Evolutionary conservation across 2,797 vertebrate species (phyloP).

Genomic region (Adrianichthys oophorus): DNA sequence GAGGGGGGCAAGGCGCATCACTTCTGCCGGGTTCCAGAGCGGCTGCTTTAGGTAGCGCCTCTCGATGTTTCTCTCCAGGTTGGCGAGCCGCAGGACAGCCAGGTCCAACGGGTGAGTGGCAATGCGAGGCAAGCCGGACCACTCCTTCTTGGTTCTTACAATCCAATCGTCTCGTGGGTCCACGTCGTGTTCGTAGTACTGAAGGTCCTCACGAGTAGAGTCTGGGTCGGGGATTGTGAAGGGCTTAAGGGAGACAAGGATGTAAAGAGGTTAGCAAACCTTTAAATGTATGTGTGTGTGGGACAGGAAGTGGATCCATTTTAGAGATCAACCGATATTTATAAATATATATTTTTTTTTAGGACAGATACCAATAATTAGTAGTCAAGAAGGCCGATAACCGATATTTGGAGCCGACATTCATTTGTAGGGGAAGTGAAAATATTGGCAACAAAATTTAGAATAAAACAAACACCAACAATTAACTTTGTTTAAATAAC

Average conservation of each 20-base stretch:
- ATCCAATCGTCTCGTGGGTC: conserved; percentile 89
- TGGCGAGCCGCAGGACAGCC: conserved; percentile 86
- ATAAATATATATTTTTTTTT: no score
- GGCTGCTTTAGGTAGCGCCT: conserved; percentile 93
- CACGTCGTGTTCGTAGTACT: conserved; percentile 88
- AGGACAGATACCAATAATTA: no score
- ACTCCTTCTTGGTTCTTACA: conserved; percentile 85
- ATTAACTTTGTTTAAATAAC: no score
- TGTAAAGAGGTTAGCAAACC: background rate
- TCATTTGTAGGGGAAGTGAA: no score
- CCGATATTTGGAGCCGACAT: no score
- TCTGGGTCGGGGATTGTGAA: conserved; percentile 88
- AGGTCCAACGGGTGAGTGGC: conserved; percentile 89
- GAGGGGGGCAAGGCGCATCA: conserved; percentile 83
- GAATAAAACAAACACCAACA: no score
- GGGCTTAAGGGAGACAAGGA: conserved; percentile 66
- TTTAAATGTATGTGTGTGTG: background rate
- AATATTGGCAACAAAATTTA: no score
- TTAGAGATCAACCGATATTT: no score
- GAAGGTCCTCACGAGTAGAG: conserved; percentile 86
- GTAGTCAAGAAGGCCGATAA: no score
- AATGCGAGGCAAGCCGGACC: conserved; percentile 81
- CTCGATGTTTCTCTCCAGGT: conserved; percentile 91
- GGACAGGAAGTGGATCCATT: no score
- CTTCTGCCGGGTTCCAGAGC: conserved; percentile 89